These are phyloP conservation scores for Bruchidius siliquastri DNA, from an alignment of 2,888 invertebrate species.

Conservation along the genomic window DNA sequence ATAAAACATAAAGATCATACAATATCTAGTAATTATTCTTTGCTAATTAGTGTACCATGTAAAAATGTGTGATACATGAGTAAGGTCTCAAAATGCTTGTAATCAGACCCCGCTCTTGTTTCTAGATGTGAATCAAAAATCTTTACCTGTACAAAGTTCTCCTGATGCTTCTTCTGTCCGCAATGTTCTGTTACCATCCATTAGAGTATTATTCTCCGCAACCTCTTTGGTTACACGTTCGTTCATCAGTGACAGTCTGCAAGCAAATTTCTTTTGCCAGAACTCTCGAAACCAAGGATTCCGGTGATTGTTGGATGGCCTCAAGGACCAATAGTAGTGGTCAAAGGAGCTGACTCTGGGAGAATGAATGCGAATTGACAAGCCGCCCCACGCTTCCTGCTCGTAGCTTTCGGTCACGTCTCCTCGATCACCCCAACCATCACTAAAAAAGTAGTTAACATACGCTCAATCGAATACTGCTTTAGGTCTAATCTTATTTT, in stretches of 20 bases:
- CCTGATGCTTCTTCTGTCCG: neutral
- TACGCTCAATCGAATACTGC: too few species aligned
- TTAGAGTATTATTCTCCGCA: neutral
- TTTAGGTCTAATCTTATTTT: too few species aligned
- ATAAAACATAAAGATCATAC: too few species aligned
- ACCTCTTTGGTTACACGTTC: neutral
- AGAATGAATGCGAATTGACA: slow-evolving; percentile 72
- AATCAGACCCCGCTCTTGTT: too few species aligned
- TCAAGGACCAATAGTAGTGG: slow-evolving; percentile 61
- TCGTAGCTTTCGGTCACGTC: slow-evolving; percentile 69
- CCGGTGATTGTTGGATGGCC: slow-evolving; percentile 58
- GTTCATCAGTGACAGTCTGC: slow-evolving; percentile 34
- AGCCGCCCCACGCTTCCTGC: slow-evolving; percentile 62
- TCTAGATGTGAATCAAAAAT: neutral
- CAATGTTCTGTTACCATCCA: neutral
- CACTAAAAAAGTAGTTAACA: slow-evolving; percentile 50
- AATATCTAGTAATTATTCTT: too few species aligned
- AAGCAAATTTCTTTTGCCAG: slow-evolving; percentile 70
- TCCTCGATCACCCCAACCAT: slow-evolving; percentile 71
- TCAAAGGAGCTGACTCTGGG: slow-evolving; percentile 63
- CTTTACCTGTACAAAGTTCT: slow-evolving; percentile 13
- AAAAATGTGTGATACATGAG: too few species aligned
- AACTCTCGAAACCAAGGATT: slow-evolving; percentile 76
- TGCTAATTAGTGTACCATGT: too few species aligned
- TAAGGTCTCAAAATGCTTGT: too few species aligned